A percentile compares a stretch with the other conserved stretches of the same genome.
Conservation (phyloP, 2,888 invertebrate genomes). For the Biston stratarius region DNA sequence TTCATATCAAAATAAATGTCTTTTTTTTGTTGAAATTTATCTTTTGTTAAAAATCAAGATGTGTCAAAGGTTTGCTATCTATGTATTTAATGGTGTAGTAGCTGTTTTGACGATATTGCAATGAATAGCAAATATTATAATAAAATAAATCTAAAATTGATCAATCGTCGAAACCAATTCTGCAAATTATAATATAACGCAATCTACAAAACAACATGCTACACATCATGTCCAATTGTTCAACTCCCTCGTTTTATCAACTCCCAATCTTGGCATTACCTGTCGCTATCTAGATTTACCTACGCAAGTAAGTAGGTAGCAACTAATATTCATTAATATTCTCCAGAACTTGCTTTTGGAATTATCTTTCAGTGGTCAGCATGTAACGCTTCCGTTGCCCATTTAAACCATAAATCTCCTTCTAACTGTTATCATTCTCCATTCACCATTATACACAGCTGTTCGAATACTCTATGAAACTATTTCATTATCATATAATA, state of each 20-base stretch:
- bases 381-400: slow-evolving; percentile 3
- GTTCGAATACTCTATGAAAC: slow-evolving; percentile 63
- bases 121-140: too few relatives aligned
- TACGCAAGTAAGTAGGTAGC: not conserved
- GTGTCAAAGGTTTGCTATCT: not conserved
- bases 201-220: not conserved
- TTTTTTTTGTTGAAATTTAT: too few relatives aligned
- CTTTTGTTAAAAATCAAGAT: not conserved
- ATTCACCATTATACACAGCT: slow-evolving; percentile 35
- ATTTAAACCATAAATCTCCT: slow-evolving; percentile 25
- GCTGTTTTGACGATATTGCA: too few relatives aligned
- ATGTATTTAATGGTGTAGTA: not conserved
- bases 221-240: not conserved
- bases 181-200: not conserved
- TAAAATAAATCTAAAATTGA: not conserved
- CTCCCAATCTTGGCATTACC: not conserved
- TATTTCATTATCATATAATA: slow-evolving; percentile 66
- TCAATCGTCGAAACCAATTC: not conserved
- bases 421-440: slow-evolving; percentile 15
- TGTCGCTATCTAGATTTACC: slow-evolving; percentile 6
- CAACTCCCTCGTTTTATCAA: slow-evolving; percentile 1
- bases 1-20: too few relatives aligned
- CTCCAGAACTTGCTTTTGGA: not conserved
- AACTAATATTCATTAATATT: not conserved
- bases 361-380: slow-evolving; percentile 10